Evolutionary conservation across 2,113 vertebrate genomes (phyloP).

Genomic region (Macrotis lagotis): DNA sequence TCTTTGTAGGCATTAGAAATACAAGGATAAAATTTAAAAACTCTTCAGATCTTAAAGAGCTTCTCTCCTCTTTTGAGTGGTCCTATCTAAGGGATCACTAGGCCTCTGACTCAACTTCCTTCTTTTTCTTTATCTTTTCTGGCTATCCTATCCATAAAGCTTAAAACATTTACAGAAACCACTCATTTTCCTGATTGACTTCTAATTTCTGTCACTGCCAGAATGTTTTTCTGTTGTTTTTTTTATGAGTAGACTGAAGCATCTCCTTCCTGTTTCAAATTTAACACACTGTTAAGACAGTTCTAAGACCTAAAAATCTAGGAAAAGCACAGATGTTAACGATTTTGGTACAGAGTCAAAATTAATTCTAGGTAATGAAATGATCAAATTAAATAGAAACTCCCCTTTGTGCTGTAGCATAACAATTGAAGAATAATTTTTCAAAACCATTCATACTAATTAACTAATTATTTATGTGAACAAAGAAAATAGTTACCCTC

Average conservation of each 20-base stretch:
- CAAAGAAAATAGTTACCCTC: slow-evolving; percentile 18
- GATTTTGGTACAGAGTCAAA: neutral
- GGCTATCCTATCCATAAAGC: neutral
- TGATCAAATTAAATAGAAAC: slow-evolving; percentile 19
- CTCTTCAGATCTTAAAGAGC: neutral
- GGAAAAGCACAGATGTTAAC: neutral
- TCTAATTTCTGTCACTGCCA: neutral
- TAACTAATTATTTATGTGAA: slow-evolving; percentile 1
- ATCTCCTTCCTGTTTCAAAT: neutral
- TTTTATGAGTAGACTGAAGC: neutral
- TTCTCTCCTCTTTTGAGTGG: neutral
- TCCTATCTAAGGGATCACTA: neutral
- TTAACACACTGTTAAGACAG: neutral
- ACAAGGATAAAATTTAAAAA: neutral
- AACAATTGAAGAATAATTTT: slow-evolving; percentile 15
- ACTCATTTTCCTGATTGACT: neutral
- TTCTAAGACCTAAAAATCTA: neutral
- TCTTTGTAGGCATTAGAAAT: neutral
- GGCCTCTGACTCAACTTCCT: neutral
- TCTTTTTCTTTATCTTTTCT: neutral
- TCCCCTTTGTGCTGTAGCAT: neutral
- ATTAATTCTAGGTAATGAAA: neutral
- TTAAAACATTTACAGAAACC: neutral
- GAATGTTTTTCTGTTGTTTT: slow-evolving; percentile 7
- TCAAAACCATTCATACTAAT: slow-evolving; percentile 31